Conservation (phyloP, 2,888 invertebrate genomes). For the Pristionchus exspectatus region DNA sequence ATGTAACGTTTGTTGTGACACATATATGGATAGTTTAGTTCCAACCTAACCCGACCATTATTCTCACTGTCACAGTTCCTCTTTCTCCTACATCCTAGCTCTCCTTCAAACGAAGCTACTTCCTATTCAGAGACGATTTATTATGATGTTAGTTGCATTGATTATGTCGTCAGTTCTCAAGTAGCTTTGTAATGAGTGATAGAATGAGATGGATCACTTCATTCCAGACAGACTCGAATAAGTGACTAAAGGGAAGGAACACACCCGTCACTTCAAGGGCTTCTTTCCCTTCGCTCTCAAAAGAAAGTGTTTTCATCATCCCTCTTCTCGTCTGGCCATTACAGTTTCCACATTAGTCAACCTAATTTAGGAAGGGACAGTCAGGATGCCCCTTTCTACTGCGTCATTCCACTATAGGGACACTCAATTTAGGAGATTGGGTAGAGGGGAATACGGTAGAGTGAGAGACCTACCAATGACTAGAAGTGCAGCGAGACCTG, state of each 20-base stretch:
- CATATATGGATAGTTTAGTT: no score
- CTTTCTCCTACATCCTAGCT: not conserved
- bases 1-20: no score
- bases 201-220: not conserved
- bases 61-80: not conserved
- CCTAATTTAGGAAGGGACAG: not conserved
- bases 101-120: not conserved
- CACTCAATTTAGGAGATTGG: not conserved
- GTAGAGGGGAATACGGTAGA: not conserved
- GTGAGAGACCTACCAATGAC: slow-evolving; percentile 6
- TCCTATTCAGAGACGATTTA: not conserved
- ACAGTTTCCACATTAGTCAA: slow-evolving; percentile 1
- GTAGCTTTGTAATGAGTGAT: not conserved
- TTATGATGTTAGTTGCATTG: not conserved
- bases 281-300: not conserved
- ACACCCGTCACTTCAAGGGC: not conserved
- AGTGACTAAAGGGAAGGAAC: not conserved
- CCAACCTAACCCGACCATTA: not conserved
- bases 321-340: slow-evolving; percentile 10
- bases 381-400: not conserved
- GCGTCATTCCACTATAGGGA: not conserved
- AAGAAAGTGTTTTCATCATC: slow-evolving; percentile 25
- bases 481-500: not conserved
- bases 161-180: not conserved
- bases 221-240: not conserved